Conservation (phyloP, 2,113 vertebrate genomes). For the Centropus bengalensis region DNA sequence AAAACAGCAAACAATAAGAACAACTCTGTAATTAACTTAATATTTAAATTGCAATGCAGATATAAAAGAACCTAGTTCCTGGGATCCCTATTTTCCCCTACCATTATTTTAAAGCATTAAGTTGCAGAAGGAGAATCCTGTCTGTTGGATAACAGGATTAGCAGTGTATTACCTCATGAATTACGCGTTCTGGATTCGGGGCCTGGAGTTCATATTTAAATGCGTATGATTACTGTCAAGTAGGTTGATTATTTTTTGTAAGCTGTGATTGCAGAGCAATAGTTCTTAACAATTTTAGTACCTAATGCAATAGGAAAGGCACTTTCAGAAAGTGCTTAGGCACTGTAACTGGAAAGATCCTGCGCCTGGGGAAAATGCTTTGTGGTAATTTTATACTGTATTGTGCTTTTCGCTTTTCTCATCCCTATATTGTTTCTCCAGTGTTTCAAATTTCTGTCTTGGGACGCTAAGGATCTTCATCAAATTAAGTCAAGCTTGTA, state of each 20-base stretch:
- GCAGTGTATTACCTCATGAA: neutral
- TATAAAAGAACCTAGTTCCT: slow-evolving; percentile 7
- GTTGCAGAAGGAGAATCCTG: neutral
- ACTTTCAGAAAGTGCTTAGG: neutral
- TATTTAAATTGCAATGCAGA: neutral
- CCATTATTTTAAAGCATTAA: neutral
- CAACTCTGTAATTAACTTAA: neutral
- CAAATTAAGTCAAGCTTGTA: neutral
- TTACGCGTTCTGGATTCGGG: neutral
- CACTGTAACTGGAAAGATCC: neutral
- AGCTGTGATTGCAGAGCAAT: neutral
- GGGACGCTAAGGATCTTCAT: neutral
- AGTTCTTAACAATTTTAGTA: neutral
- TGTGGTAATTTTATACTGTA: neutral
- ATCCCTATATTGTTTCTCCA: neutral
- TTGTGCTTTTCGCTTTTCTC: neutral
- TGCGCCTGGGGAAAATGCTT: neutral
- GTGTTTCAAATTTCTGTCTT: neutral
- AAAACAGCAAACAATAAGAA: neutral
- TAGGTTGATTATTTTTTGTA: neutral
- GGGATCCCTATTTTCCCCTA: neutral
- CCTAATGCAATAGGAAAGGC: neutral
- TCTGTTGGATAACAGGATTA: slow-evolving; percentile 25
- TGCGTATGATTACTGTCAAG: neutral
- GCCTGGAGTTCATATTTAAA: neutral